A percentile compares a stretch with the other conserved stretches of the same genome.
phyloP scores from a whole-genome alignment of 2,888 invertebrate genomes.

The Rosalia funebris region DNA sequence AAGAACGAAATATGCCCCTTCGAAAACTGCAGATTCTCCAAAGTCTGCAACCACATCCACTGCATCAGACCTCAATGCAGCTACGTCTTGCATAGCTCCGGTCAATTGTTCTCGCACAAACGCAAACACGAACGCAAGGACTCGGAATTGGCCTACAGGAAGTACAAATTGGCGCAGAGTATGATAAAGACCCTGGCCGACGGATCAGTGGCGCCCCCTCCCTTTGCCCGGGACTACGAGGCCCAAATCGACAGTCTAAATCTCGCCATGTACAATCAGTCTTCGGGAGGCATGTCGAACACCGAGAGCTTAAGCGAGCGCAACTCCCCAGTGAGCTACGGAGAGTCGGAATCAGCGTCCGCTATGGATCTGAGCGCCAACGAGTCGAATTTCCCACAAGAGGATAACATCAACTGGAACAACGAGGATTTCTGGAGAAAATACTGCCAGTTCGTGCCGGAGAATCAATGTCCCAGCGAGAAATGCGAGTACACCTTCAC shows the following conservation, averaged over 20 bases:
- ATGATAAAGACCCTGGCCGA: constrained; percentile 70
- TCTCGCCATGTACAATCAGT: constrained; percentile 53
- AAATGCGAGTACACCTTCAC: constrained; percentile 74
- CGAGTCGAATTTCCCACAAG: constrained; percentile 55
- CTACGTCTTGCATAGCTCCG: constrained; percentile 95
- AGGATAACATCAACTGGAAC: constrained; percentile 54
- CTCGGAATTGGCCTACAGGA: constrained; percentile 87
- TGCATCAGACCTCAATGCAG: constrained; percentile 95
- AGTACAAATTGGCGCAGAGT: constrained; percentile 72
- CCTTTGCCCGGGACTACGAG: constrained; percentile 66
- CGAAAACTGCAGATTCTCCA: constrained; percentile 91
- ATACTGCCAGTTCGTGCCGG: constrained; percentile 66
- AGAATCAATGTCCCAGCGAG: constrained; percentile 55
- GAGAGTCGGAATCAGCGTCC: constrained; percentile 58
- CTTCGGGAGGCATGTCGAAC: constrained; percentile 56
- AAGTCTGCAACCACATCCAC: constrained; percentile 97
- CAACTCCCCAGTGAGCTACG: constrained; percentile 66
- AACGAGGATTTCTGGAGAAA: constrained; percentile 70
- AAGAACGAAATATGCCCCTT: constrained; percentile 95
- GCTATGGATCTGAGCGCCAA: constrained; percentile 63
- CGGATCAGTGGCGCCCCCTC: constrained; percentile 63
- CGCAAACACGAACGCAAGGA: constrained; percentile 96
- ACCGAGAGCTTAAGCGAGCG: constrained; percentile 68
- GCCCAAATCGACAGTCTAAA: constrained; percentile 60
- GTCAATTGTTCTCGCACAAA: constrained; percentile 96